Conservation (phyloP, 1,140 invertebrate species). For the Drosophila paulistorum region DNA sequence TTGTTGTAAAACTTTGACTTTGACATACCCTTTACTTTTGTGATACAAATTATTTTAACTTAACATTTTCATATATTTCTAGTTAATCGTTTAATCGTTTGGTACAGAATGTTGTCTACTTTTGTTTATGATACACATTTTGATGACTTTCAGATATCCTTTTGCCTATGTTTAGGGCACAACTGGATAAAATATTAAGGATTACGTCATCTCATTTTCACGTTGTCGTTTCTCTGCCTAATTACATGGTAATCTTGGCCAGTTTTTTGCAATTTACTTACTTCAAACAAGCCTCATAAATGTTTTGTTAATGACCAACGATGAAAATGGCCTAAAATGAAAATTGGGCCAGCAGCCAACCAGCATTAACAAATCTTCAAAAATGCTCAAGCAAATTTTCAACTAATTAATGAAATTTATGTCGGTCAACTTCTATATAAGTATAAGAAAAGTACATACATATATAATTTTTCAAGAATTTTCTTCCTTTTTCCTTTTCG, state of each 20-base stretch:
- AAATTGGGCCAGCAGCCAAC: constrained; percentile 35
- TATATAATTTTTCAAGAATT: background rate
- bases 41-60: too few relatives aligned
- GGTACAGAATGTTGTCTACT: background rate
- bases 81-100: too few relatives aligned
- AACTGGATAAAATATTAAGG: background rate
- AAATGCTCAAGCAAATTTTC: constrained; percentile 56
- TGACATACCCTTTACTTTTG: too few relatives aligned
- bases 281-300: constrained; percentile 48
- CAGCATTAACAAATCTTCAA: constrained; percentile 65
- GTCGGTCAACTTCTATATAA: constrained; percentile 57
- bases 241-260: constrained; percentile 8
- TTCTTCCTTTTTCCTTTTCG: background rate
- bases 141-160: constrained; percentile 4
- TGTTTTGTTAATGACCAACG: constrained; percentile 56
- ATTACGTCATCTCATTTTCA: constrained; percentile 1
- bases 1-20: too few relatives aligned
- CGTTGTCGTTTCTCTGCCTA: background rate
- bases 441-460: background rate
- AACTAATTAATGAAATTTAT: constrained; percentile 76
- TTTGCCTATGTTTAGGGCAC: background rate
- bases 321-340: constrained; percentile 26
- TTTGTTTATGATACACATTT: background rate
- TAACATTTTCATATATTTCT: too few relatives aligned
- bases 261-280: constrained; percentile 8